phyloP scores from a whole-genome alignment of 2,113 vertebrate species.

The Falco punctatus region DNA sequence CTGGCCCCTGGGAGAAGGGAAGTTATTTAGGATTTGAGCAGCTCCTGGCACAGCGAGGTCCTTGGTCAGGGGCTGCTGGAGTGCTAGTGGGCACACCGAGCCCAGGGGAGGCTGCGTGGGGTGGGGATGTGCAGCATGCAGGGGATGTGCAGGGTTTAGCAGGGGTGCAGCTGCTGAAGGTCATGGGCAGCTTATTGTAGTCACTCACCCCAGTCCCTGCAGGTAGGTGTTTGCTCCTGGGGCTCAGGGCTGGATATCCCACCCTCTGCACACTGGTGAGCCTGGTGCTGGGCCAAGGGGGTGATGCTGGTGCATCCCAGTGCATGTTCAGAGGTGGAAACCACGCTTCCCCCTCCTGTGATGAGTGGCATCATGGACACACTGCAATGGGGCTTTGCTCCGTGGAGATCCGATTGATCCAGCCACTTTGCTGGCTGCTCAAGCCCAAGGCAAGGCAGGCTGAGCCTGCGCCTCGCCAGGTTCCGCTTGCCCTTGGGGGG shows the following conservation, averaged over 20 bases:
- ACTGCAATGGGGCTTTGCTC: fast-evolving
- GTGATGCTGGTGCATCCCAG: neutral
- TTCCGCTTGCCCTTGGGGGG: neutral
- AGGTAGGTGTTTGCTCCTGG: neutral
- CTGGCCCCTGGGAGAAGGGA: neutral
- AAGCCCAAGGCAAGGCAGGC: neutral
- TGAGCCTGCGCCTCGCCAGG: neutral
- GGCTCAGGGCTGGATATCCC: fast-evolving
- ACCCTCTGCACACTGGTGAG: neutral
- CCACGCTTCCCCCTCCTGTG: fast-evolving
- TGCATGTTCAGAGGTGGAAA: fast-evolving
- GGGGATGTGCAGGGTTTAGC: neutral
- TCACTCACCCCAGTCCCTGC: neutral
- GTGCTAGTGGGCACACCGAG: neutral
- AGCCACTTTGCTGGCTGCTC: neutral
- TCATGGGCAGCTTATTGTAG: neutral
- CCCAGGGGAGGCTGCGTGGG: fast-evolving
- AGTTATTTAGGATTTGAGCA: neutral
- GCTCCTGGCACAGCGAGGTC: neutral
- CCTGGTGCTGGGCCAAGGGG: neutral
- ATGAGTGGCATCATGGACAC: fast-evolving
- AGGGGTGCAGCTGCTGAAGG: neutral
- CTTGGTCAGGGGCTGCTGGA: neutral
- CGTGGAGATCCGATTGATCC: fast-evolving
- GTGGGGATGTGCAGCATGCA: neutral